Evolutionary conservation across 2,113 vertebrate genomes (phyloP), one percentile per base, ranked within the genome.

Genomic region (Stigmatopora argus): DNA sequence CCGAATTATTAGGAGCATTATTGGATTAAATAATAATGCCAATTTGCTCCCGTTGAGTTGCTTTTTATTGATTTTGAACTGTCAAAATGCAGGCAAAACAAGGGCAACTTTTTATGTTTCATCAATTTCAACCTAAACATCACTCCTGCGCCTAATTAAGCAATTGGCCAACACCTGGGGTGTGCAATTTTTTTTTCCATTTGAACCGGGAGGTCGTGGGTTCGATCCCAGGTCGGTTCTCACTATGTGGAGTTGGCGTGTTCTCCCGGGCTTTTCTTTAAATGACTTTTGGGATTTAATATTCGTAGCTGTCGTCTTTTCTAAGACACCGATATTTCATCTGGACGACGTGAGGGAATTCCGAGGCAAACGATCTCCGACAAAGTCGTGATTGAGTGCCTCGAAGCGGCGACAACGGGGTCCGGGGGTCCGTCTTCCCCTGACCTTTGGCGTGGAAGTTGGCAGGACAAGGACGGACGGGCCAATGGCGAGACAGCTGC

Each of bases 401-500:
- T 62, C 55, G 45, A 61, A 61, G 46, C 9, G 11, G 79, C 75
- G 77, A 72, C 71, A 78, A 80, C 73, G 26, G 26, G 26, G 26
- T 31, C 26, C 26, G 26, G 74, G 80, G 64, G 73, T 72, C 59
- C 73, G 72, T 77, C 69, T 64, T 63, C 66, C 26, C 70, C 64
- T 86, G 87, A 89, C 88, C 87, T 87, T 89, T 87, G 67, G 74
- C 77, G 63, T 69, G 73, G 13, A 55, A 1, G 23, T 84, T 83
- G 79, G 69, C 80, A 73, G 68, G 67, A 70, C 65, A 72, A 68
- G 78, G 84, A 87, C 83, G 78, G 61, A 58, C 57, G 79, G 82
- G 70, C 75, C 26, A 31, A 69, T 85, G 68, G 79, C 18, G 72
- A 75, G 85, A 86, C 89, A 90, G 86, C 87, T 87, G 89, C 82